phyloP scores from a whole-genome alignment of 1,140 invertebrate genomes.

The Heliconius congener region DNA sequence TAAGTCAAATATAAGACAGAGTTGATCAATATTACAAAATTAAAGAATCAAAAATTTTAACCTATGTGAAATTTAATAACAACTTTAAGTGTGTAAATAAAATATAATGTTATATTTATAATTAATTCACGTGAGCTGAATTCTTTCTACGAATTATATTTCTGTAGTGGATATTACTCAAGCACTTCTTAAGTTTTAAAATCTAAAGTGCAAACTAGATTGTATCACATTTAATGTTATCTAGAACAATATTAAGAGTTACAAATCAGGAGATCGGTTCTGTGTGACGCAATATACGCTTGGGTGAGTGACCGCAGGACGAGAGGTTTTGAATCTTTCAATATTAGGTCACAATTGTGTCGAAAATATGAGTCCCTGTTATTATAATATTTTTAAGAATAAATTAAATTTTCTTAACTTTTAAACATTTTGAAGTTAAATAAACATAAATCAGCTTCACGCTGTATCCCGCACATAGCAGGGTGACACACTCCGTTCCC shows the following conservation, averaged over 20 bases:
- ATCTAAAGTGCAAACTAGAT: background rate
- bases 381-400: background rate
- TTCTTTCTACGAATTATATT: background rate
- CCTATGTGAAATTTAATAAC: too few species aligned
- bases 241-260: slow-evolving; percentile 10
- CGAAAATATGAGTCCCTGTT: background rate
- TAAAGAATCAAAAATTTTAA: too few species aligned
- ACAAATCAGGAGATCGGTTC: background rate
- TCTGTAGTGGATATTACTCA: slow-evolving; percentile 6
- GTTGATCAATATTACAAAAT: too few species aligned
- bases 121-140: background rate
- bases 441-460: too few species aligned
- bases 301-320: background rate
- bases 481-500: too few species aligned
- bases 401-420: too few species aligned
- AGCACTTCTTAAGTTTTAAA: background rate
- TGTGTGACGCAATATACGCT: background rate
- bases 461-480: too few species aligned
- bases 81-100: background rate
- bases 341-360: background rate
- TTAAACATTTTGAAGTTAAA: too few species aligned
- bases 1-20: too few species aligned
- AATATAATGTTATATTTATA: too few species aligned
- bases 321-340: background rate
- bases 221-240: background rate